phyloP scores from a whole-genome alignment of 2,113 vertebrate species.

The Triplophysa rosa region DNA sequence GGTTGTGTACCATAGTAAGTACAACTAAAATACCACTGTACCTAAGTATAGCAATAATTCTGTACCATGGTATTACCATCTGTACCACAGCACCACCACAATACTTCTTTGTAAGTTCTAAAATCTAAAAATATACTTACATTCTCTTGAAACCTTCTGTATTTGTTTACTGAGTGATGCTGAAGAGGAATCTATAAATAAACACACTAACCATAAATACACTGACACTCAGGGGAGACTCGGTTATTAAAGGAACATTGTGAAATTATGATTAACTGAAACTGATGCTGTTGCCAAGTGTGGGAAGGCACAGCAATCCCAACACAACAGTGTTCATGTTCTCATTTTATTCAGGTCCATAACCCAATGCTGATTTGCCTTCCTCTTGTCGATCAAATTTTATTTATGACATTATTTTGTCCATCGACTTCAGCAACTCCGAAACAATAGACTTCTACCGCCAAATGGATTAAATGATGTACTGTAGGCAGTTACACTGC shows the following conservation, averaged over 20 bases:
- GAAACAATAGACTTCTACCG: slow-evolving; percentile 28
- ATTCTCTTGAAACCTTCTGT: not conserved
- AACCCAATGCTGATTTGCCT: slow-evolving; percentile 10
- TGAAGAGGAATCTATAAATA: slow-evolving; percentile 20
- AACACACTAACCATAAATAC: not conserved
- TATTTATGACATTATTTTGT: slow-evolving; percentile 37
- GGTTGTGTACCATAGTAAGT: too few species aligned
- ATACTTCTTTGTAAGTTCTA: not conserved
- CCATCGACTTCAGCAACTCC: slow-evolving; percentile 12
- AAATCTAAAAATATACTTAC: not conserved
- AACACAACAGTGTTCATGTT: not conserved
- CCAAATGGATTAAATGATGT: slow-evolving; percentile 36
- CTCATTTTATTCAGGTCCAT: not conserved
- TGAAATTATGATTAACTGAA: slow-evolving; percentile 14
- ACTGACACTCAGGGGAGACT: not conserved
- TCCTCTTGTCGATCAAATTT: slow-evolving; percentile 8
- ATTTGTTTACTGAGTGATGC: not conserved
- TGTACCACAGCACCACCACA: too few species aligned
- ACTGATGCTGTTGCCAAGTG: slow-evolving; percentile 11
- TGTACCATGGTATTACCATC: too few species aligned
- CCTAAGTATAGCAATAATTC: too few species aligned
- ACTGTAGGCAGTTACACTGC: slow-evolving; percentile 14
- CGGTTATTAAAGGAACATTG: slow-evolving; percentile 12
- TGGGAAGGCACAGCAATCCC: not conserved
- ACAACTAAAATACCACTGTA: not conserved